phyloP scores from a whole-genome alignment of 2,113 vertebrate species.

The Upupa epops region DNA sequence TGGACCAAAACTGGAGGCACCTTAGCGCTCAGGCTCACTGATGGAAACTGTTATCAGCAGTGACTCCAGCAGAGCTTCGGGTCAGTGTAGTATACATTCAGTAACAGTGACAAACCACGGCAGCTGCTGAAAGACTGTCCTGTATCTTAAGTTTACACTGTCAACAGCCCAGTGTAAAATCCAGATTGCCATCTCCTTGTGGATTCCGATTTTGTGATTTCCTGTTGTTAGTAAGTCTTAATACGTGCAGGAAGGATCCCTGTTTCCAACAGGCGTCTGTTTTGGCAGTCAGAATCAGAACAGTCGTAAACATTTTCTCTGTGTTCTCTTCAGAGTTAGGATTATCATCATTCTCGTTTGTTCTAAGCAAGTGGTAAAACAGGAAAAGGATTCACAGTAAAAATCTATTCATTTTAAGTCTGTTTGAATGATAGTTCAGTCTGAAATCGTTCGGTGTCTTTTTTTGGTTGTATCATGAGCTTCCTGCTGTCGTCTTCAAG shows the following conservation, averaged over 20 bases:
- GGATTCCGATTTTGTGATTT: neutral
- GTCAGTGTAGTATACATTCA: neutral
- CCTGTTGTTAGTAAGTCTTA: neutral
- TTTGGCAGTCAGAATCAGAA: neutral
- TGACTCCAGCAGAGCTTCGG: neutral
- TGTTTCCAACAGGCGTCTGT: neutral
- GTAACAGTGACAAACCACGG: neutral
- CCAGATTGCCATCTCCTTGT: neutral
- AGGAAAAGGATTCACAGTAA: neutral
- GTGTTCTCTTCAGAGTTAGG: neutral
- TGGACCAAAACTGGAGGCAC: neutral
- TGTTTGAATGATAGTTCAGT: neutral
- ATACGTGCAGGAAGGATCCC: neutral
- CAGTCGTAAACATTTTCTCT: neutral
- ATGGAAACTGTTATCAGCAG: neutral
- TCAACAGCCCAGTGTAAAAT: neutral
- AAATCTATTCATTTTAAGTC: neutral
- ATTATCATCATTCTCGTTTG: neutral
- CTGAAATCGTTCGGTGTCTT: neutral
- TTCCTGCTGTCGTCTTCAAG: neutral
- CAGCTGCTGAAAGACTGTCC: neutral
- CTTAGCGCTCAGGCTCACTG: neutral
- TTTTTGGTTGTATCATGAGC: neutral
- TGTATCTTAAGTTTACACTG: neutral
- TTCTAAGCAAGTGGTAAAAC: neutral